Evolutionary conservation across 2,797 vertebrate species (phyloP).

Genomic region (Rhynchotus rufescens): DNA sequence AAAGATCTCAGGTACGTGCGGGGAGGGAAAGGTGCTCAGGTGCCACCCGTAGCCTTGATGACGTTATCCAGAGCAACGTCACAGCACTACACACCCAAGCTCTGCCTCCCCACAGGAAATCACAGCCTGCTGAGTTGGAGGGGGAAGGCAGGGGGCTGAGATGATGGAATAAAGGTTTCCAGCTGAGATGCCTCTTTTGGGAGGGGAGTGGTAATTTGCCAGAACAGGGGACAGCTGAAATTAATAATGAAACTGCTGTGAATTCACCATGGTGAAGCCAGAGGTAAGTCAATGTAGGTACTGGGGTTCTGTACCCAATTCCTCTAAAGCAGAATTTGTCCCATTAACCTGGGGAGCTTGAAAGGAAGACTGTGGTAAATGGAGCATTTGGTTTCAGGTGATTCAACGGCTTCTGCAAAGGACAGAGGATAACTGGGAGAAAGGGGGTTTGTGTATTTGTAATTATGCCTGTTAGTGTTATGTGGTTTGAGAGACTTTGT

Average conservation of each 20-base stretch:
- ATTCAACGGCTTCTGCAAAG: neutral
- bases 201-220: constrained; percentile 38
- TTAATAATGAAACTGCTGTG: constrained; percentile 15
- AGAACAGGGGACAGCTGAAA: constrained; percentile 9
- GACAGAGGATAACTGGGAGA: neutral
- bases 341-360: neutral
- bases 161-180: constrained; percentile 36
- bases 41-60: neutral
- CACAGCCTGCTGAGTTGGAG: neutral
- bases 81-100: neutral
- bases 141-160: neutral
- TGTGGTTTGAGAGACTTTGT: neutral
- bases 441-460: neutral
- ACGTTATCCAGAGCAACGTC: constrained; percentile 13
- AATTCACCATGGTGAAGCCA: constrained; percentile 7
- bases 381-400: neutral
- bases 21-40: constrained; percentile 4
- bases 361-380: neutral
- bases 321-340: constrained; percentile 21
- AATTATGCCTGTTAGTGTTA: neutral
- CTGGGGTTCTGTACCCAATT: constrained; percentile 27
- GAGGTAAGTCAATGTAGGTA: neutral
- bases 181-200: neutral
- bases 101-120: constrained; percentile 18
- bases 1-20: constrained; percentile 31